Base-by-base conservation (phyloP, 2,888 invertebrate genomes). In the Masnerella sp. region DNA sequence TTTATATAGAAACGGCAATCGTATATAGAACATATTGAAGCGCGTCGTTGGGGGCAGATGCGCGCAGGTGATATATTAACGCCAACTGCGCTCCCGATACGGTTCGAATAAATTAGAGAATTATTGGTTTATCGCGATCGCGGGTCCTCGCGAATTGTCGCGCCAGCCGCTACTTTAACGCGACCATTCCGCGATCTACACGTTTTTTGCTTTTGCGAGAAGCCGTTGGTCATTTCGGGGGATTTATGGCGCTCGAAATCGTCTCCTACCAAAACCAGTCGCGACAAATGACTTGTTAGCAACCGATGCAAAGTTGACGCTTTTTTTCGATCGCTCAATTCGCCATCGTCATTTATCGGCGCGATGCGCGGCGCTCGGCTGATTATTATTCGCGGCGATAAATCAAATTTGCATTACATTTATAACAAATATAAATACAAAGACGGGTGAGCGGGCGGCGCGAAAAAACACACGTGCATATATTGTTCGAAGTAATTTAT, bases 1-100 rank as follows among this genome's bases (percentile, higher is more conserved):
- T 83, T 84, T 84, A 82, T 83, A 84, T 80, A 83, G 81, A 78
- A 82, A 79, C 82, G 81, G 80, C 81, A 77, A 77, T 68, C 74
- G 80, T 80, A 80, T 80, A n/a, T n/a, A n/a, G n/a, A 86, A 84
- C 86, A 86, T 86, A 85, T 85, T 85, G 87, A 85, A 86, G 83
- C 84, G 83, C 83, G 82, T 82, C 82, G 84, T 83, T 84, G 85
- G 84, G 83, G 85, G 86, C 87, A 87, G 87, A 87, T 86, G 86
- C 85, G 84, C 79, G 36, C 83, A 81, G 84, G 86, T 87, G 87
- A 86, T 87, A 87, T 86, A 87, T 86, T 87, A 86, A 87, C 86
- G 86, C 85, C 86, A 85, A 86, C 86, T 85, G 87, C 78, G 85
- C 84, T 80, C 81, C 81, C 84, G 83, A 83, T 84, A 85, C 80